phyloP scores from a whole-genome alignment of 2,888 invertebrate species.

The Acrobasis consociella region DNA sequence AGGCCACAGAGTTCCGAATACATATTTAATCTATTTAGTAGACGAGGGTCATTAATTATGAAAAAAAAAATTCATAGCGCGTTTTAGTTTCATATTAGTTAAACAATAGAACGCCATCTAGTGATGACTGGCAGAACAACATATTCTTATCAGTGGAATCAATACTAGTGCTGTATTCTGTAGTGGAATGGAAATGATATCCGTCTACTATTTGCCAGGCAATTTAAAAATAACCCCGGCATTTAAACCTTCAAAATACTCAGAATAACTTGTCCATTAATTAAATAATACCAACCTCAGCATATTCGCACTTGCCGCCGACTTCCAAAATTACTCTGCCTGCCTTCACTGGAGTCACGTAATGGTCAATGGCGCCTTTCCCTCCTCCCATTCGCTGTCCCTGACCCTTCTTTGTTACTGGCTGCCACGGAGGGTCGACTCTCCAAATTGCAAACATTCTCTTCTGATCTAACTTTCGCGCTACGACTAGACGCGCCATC shows the following conservation, averaged over 20 bases:
- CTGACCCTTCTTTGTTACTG: slow-evolving; percentile 93
- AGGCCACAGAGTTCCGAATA: too few species aligned
- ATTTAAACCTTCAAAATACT: background rate
- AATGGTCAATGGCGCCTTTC: slow-evolving; percentile 97
- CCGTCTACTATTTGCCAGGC: too few species aligned
- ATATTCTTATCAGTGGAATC: too few species aligned
- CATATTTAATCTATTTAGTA: too few species aligned
- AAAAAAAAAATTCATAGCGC: too few species aligned
- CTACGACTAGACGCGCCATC: slow-evolving; percentile 91
- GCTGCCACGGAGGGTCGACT: slow-evolving; percentile 97
- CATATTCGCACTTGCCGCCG: slow-evolving; percentile 94
- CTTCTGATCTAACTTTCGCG: slow-evolving; percentile 89
- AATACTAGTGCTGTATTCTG: too few species aligned
- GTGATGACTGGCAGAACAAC: too few species aligned
- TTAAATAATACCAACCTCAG: slow-evolving; percentile 82
- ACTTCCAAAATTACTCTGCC: slow-evolving; percentile 97
- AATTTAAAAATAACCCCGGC: too few species aligned
- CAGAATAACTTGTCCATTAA: background rate
- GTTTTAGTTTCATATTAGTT: too few species aligned
- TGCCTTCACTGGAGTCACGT: slow-evolving; percentile 95
- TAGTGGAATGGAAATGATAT: too few species aligned
- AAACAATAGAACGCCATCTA: too few species aligned
- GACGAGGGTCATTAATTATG: too few species aligned
- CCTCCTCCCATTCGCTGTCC: slow-evolving; percentile 98
- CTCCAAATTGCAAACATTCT: slow-evolving; percentile 98